Conservation (phyloP, 2,113 vertebrate genomes). For the Ceuthmochares aereus region DNA sequence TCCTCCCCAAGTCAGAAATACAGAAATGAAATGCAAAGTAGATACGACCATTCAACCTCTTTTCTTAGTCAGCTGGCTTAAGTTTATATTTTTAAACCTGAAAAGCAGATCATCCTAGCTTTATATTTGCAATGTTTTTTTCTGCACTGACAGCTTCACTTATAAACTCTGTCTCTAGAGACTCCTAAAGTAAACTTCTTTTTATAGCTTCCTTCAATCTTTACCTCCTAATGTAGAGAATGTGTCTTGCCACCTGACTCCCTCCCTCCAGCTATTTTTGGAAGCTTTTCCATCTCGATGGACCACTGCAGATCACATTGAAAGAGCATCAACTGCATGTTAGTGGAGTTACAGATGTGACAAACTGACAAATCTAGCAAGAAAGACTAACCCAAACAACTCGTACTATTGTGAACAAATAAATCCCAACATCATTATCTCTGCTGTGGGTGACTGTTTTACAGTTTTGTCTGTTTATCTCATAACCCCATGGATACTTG, state of each 20-base stretch:
- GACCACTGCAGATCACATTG: constrained; percentile 7
- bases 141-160: constrained; percentile 2
- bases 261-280: constrained; percentile 33
- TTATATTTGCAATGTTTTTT: not conserved
- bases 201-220: constrained; percentile 10
- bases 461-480: not conserved
- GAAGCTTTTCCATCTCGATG: constrained; percentile 18
- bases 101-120: not conserved
- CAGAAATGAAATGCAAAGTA: not conserved
- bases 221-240: not conserved
- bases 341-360: constrained; percentile 6
- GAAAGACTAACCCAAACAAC: not conserved
- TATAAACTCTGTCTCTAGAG: not conserved
- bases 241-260: not conserved
- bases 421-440: not conserved
- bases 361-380: constrained; percentile 24
- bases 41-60: not conserved
- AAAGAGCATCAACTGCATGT: constrained; percentile 16
- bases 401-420: not conserved
- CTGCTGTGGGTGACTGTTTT: not conserved
- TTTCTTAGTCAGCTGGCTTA: not conserved
- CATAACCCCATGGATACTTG: not conserved
- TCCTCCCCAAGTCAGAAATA: not conserved
- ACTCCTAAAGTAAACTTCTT: not conserved
- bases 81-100: not conserved